Evolutionary conservation across 2,113 vertebrate genomes (phyloP), one percentile per base, ranked within the genome.

Genomic region (Macaca mulatta): DNA sequence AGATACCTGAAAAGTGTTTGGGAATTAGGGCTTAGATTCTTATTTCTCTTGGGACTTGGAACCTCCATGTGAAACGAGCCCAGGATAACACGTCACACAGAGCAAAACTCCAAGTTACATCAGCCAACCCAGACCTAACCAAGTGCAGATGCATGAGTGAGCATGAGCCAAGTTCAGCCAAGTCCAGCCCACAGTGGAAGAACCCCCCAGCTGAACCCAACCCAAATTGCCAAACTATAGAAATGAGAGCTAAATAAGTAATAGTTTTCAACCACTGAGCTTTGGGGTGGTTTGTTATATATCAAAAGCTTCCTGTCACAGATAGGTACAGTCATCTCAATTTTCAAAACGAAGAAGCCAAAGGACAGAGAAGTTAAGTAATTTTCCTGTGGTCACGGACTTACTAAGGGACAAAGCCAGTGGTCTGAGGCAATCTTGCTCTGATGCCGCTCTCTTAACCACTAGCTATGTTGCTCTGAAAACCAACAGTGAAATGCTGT

Each of bases 331-430:
- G 38, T 32, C 6, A 75, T 38, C 30, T 43, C 10, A 14, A 8
- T 48, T 91, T 83, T 92, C 30, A 59, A 89, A 89, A 72, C 9
- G 30, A 92, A 95, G 55, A 61, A 57, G 45, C 25, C 23, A 50
- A 94, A 38, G 55, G 10, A 86, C 16, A 64, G 72, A 82, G 27
- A 86, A 61, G 40, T 59, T 50, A 50, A 30, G 40, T 52, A n/a
- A 81, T 78, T 94, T 95, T 48, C 74, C 50, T 35, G 72, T 86
- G 45, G 23, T 48, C 69, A 85, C 4, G 72, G 61, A 79, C 83
- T 89, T 48, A 79, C 30, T 16, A 74, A 64, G 79, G 16, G 38
- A 78, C 55, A 70, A 70, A 27, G 16, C 22, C 17, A 40, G 9
- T 72, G 32, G 40, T 18, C 11, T 12, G 30, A 97, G 77, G 17